These are phyloP conservation scores for Schizopygopsis pylzovi DNA, from an alignment of 2,797 vertebrate genomes.

Conservation along the genomic window DNA sequence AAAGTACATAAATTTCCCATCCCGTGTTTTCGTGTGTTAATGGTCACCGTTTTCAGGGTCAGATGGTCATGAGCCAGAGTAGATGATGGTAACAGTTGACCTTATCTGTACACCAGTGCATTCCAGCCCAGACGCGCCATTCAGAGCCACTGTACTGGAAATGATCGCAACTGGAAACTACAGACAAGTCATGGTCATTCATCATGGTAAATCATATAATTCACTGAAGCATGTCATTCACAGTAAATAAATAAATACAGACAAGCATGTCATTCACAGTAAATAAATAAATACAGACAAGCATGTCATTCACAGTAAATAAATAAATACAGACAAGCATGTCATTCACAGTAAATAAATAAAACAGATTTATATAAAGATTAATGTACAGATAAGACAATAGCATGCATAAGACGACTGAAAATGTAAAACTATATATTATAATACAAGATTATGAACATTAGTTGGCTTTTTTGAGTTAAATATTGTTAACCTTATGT, in stretches of 20 bases:
- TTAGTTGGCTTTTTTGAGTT: background rate
- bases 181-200: too few relatives aligned
- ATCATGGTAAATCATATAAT: too few relatives aligned
- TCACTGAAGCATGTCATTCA: too few relatives aligned
- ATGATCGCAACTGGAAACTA: constrained; percentile 65
- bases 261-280: background rate
- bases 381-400: background rate
- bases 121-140: constrained; percentile 63
- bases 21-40: background rate
- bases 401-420: background rate
- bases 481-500: background rate
- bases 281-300: too few relatives aligned
- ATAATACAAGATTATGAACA: background rate
- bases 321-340: background rate
- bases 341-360: too few relatives aligned
- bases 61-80: background rate
- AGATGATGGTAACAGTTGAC: constrained; percentile 22
- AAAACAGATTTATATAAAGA: background rate
- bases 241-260: too few relatives aligned
- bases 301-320: too few relatives aligned
- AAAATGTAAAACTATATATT: background rate
- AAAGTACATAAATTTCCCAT: constrained; percentile 20
- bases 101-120: constrained; percentile 63
- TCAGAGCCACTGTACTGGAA: constrained; percentile 67
- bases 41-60: background rate